phyloP scores from a whole-genome alignment of 2,113 vertebrate species.

The Craseonycteris thonglongyai region DNA sequence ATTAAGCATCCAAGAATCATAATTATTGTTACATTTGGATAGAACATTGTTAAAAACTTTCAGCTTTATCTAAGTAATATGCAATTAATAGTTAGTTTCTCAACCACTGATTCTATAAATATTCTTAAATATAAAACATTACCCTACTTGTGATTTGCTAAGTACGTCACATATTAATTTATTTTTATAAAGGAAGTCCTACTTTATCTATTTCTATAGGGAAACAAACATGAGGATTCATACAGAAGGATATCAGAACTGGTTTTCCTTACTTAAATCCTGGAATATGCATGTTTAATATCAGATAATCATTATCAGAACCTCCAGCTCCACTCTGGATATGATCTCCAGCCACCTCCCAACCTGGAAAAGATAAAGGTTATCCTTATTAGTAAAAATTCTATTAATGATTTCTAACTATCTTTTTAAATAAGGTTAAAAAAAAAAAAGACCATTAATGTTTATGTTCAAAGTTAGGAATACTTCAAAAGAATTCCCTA shows the following conservation, averaged over 20 bases:
- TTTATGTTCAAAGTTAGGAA: neutral
- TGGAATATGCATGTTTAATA: constrained; percentile 93
- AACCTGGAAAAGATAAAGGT: constrained; percentile 80
- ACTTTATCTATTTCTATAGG: neutral
- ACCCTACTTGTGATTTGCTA: neutral
- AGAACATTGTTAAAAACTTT: neutral
- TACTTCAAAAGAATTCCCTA: neutral
- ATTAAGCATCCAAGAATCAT: neutral
- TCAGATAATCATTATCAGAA: constrained; percentile 97
- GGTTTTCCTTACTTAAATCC: constrained; percentile 91
- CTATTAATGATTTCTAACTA: neutral
- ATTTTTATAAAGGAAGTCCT: neutral
- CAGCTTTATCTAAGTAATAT: neutral
- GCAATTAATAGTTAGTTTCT: neutral
- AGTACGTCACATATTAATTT: neutral
- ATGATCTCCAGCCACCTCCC: constrained; percentile 95
- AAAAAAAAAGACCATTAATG: neutral
- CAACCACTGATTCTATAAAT: neutral
- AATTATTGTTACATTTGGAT: neutral
- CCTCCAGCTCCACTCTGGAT: constrained; percentile 92
- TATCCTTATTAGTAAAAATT: constrained; percentile 26
- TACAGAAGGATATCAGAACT: neutral
- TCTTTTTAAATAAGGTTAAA: neutral
- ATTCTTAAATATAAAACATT: neutral
- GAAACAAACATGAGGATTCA: neutral